Base-by-base conservation (phyloP, 1,140 invertebrate species). In the Brachystomella parvula region DNA sequence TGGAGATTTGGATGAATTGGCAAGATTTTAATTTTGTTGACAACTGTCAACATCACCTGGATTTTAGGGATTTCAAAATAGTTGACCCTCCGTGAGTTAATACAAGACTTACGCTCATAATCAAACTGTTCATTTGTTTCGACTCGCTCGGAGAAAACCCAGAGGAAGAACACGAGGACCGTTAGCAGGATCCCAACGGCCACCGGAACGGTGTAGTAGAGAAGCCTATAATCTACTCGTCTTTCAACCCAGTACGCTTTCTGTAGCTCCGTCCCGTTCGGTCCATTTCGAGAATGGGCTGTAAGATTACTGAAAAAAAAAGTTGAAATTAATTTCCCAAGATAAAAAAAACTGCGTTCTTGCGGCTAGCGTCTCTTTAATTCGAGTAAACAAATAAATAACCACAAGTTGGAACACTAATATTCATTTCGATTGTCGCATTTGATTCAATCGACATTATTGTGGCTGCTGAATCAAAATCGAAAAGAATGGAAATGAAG, bases 161-260 rank as follows among this genome's bases (percentile, higher is more conserved):
- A 60, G 24, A 32, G 33, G 33, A 60, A 60, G 30, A 60, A 60
- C 3, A 60, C 24, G 30, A 60, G 29, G 12, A 60, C 58, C 9
- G 58, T 60, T 6, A 60, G 30, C 6, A 60, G 33, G 24, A 60
- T 60, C 6, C 12, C 58, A 60, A 24, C 29, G 9, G 58, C 58
- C 9, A 60, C 6, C 3, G 58, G 58, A n/a, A 35, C 58, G 9
- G 29, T 31, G 58, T 30, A 9, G 49, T 53, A 53, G 49, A 53
- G 49, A 3, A 53, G 12, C 12, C 12, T 53, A 24, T 53, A 53
- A 24, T 53, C 49, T 17, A 24, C 12, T 12, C 12, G 24, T 24
- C 49, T 12, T 9, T 12, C 12, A 6, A 53, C 24, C 49, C 49
- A 53, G 49, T 53, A 53, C 49, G n/a, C 21, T 53, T 24, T 53